These are phyloP conservation scores for Podarcis raffonei DNA, from an alignment of 2,113 vertebrate species.

Conservation along the genomic window DNA sequence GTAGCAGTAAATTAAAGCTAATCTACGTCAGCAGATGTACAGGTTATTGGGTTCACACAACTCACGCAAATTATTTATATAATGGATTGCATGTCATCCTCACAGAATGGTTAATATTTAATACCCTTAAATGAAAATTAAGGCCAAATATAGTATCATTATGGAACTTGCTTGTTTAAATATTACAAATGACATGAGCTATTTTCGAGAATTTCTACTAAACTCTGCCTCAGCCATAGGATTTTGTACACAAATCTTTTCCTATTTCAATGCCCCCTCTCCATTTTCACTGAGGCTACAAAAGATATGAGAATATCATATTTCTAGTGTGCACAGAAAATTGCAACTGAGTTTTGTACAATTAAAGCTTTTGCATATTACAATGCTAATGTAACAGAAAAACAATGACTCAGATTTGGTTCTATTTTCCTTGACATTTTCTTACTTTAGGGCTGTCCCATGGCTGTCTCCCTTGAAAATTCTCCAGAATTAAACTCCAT, in stretches of 20 bases:
- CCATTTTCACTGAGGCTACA: neutral
- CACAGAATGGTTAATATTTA: constrained; percentile 17
- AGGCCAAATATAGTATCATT: constrained; percentile 20
- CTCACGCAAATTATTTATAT: neutral
- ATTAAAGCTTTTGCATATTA: neutral
- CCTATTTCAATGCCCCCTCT: neutral
- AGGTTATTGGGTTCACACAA: neutral
- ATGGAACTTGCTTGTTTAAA: neutral
- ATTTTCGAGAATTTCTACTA: neutral
- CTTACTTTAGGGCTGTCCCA: neutral
- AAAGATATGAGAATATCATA: neutral
- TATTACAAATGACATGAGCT: neutral
- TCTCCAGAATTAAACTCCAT: neutral
- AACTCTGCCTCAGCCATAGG: neutral
- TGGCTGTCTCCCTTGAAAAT: no score
- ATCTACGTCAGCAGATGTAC: neutral
- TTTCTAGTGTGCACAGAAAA: neutral
- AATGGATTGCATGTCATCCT: constrained; percentile 12
- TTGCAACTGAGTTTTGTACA: neutral
- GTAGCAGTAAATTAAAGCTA: neutral
- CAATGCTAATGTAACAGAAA: neutral
- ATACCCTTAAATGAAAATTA: constrained; percentile 29
- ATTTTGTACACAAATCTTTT: neutral
- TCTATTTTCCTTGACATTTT: neutral
- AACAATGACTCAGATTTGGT: neutral